Percentiles rank a stretch among this genome's conserved stretches.
Conservation (phyloP, 2,113 vertebrate genomes). For the Carlito syrichta region DNA sequence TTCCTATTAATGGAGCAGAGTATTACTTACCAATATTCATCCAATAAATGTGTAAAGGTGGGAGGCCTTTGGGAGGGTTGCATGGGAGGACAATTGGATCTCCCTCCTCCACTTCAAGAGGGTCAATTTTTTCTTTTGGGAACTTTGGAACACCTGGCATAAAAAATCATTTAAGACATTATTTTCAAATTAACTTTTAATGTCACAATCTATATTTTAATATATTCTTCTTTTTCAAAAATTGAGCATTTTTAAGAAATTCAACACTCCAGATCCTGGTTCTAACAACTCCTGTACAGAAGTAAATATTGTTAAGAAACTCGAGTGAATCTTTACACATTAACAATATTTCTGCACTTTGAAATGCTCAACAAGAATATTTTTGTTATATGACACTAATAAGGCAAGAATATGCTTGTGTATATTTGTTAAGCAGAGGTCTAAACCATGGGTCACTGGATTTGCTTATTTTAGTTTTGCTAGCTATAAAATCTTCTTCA, state of each 20-base stretch:
- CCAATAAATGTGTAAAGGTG: slow-evolving; percentile 95
- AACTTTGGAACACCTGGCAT: slow-evolving; percentile 93
- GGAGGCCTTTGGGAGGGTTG: slow-evolving; percentile 93
- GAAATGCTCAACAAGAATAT: not conserved
- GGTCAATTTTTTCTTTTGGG: slow-evolving; percentile 94
- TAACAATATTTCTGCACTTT: not conserved
- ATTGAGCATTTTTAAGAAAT: not conserved
- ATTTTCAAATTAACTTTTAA: not conserved
- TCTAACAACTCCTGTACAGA: not conserved
- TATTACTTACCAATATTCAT: slow-evolving; percentile 94
- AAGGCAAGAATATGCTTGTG: not conserved
- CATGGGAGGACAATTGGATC: slow-evolving; percentile 90
- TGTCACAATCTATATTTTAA: not conserved
- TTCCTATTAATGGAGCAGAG: fast-evolving
- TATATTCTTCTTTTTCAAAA: not conserved
- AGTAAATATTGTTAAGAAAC: not conserved
- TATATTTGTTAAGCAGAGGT: not conserved
- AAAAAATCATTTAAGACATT: slow-evolving; percentile 21
- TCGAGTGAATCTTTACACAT: not conserved
- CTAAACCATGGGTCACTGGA: not conserved
- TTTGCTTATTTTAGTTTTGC: not conserved
- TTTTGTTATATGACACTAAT: not conserved
- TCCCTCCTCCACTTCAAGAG: slow-evolving; percentile 91
- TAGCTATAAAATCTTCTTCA: not conserved
- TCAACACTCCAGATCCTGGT: not conserved